phyloP scores from a whole-genome alignment of 92 coral and sea anemone species.

The Palythoa grandis region DNA sequence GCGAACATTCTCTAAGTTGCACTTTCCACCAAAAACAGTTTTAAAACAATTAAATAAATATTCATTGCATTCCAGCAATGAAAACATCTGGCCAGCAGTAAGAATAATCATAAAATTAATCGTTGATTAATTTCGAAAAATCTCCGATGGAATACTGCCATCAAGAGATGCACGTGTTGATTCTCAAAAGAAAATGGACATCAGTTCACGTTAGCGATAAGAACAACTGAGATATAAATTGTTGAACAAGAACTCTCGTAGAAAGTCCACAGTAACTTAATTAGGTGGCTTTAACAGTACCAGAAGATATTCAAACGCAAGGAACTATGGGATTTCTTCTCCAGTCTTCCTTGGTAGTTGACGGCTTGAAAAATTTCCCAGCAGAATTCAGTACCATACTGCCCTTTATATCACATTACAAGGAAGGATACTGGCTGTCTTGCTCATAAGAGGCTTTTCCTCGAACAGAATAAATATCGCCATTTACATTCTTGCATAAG shows the following conservation, averaged over 20 bases:
- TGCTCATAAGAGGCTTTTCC: too few relatives aligned
- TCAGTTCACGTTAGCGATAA: not conserved
- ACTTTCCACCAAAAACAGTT: not conserved
- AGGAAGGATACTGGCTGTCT: not conserved
- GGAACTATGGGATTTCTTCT: not conserved
- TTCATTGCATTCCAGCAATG: not conserved
- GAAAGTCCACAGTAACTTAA: not conserved
- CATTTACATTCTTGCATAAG: too few relatives aligned
- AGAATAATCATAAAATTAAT: not conserved
- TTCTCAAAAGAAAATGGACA: not conserved
- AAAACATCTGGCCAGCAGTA: conserved; percentile 23
- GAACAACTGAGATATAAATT: not conserved
- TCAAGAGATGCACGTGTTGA: not conserved
- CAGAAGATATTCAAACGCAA: not conserved
- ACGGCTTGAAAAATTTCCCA: not conserved
- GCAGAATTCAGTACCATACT: not conserved
- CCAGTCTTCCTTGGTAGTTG: not conserved
- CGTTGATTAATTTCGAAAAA: not conserved
- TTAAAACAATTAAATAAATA: not conserved
- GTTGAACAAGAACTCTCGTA: not conserved
- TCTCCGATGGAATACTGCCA: not conserved
- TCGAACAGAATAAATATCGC: too few relatives aligned
- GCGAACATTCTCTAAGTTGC: not conserved
- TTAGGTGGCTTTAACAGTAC: not conserved
- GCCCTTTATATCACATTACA: not conserved